Evolutionary conservation across 2,113 vertebrate species (phyloP).

Genomic region (Lepidothrix coronata): DNA sequence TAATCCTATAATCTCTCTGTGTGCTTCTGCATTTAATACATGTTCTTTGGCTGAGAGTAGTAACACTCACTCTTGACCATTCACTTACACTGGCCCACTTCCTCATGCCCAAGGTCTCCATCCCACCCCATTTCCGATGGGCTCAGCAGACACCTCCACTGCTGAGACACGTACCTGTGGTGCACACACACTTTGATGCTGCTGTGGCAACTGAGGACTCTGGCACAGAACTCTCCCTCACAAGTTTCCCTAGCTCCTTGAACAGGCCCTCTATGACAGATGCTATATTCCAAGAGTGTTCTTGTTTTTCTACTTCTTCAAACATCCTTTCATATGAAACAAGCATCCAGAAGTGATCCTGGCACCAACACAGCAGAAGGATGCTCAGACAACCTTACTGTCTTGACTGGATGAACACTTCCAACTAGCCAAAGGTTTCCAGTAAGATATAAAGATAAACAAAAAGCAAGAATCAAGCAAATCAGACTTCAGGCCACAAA

Average conservation of each 20-base stretch:
- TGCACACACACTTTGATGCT: not conserved
- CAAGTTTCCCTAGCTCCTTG: not conserved
- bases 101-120: not conserved
- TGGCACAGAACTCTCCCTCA: not conserved
- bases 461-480: not conserved
- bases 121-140: not conserved
- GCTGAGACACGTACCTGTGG: not conserved
- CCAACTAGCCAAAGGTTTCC: not conserved
- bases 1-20: not conserved
- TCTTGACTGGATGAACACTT: not conserved
- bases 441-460: not conserved
- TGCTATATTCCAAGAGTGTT: not conserved
- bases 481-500: not conserved
- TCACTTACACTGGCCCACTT: not conserved
- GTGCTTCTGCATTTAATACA: not conserved
- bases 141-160: not conserved
- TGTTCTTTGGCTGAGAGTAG: not conserved
- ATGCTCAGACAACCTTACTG: not conserved
- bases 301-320: not conserved
- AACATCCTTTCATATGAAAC: not conserved
- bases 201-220: rapidly evolving
- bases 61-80: not conserved
- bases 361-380: not conserved
- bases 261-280: not conserved
- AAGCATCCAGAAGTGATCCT: not conserved